Evolutionary conservation across 2,797 vertebrate species (phyloP).

Genomic region (Rhabdomys pumilio): DNA sequence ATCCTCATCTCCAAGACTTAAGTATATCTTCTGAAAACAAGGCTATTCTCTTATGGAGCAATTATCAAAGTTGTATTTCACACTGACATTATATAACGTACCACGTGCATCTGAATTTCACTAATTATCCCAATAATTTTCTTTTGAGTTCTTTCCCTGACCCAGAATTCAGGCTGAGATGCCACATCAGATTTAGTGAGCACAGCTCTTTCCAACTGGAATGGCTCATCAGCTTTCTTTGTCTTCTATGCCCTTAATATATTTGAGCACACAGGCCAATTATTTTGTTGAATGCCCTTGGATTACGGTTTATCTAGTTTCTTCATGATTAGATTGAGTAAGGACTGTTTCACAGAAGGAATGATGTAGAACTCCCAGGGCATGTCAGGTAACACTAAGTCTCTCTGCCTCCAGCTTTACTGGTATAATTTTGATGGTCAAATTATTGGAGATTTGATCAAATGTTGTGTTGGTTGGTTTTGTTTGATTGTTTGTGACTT

Average conservation of each 20-base stretch:
- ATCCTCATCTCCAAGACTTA: constrained; percentile 15
- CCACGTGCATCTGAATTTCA: neutral
- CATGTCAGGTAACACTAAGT: neutral
- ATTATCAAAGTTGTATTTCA: constrained; percentile 60
- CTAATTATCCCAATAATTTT: constrained; percentile 7
- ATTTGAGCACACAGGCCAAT: constrained; percentile 20
- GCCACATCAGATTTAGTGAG: constrained; percentile 8
- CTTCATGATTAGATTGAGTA: constrained; percentile 15
- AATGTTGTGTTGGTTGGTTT: neutral
- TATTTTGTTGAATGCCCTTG: constrained; percentile 55
- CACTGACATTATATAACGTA: neutral
- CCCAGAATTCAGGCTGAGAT: constrained; percentile 33
- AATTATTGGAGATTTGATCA: constrained; percentile 21
- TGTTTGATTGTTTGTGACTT: neutral
- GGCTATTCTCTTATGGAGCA: constrained; percentile 53
- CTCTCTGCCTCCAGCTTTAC: neutral
- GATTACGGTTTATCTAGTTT: constrained; percentile 7
- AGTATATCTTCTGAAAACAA: constrained; percentile 51
- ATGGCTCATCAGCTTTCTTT: constrained; percentile 6
- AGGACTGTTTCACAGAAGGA: constrained; percentile 28
- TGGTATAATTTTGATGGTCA: constrained; percentile 34
- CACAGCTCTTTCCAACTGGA: constrained; percentile 26
- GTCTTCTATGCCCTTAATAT: constrained; percentile 11
- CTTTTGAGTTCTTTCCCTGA: neutral
- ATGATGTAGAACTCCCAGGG: neutral